Conservation (phyloP, 2,113 vertebrate species). For the Centropristis striata region DNA sequence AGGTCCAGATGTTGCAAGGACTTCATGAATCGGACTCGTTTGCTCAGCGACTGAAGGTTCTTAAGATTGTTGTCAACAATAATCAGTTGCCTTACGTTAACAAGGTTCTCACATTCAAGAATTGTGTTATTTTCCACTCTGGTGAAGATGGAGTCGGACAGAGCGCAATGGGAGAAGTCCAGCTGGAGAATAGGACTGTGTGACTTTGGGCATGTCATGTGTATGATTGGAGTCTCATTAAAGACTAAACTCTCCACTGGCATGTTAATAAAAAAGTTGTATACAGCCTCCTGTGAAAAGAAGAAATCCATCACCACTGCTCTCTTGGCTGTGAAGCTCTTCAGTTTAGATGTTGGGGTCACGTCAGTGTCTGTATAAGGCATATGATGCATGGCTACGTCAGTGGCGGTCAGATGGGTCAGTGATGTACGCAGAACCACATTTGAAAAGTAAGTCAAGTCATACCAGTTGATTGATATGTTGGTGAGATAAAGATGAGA, state of each 20-base stretch:
- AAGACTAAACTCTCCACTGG: constrained; percentile 85
- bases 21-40: constrained; percentile 84
- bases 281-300: constrained; percentile 86
- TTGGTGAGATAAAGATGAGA: constrained; percentile 79
- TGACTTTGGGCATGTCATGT: constrained; percentile 90
- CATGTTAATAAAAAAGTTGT: constrained; percentile 87
- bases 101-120: constrained; percentile 83
- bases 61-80: constrained; percentile 89
- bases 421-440: constrained; percentile 77
- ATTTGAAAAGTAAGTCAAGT: constrained; percentile 75
- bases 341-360: constrained; percentile 64
- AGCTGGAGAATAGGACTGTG: constrained; percentile 84
- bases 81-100: constrained; percentile 77
- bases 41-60: constrained; percentile 81
- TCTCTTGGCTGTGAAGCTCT: constrained; percentile 70
- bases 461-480: constrained; percentile 80
- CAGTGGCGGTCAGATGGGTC: constrained; percentile 74
- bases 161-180: constrained; percentile 87
- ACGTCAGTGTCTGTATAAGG: constrained; percentile 3
- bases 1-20: constrained; percentile 87
- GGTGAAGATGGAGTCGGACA: constrained; percentile 89
- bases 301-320: constrained; percentile 68
- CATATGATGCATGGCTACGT: constrained; percentile 45
- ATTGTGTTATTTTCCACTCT: background rate
- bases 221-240: constrained; percentile 81